Evolutionary conservation across 2,888 invertebrate genomes (phyloP), one percentile per base, ranked within the genome.

Genomic region (Epinotia brunnichana): DNA sequence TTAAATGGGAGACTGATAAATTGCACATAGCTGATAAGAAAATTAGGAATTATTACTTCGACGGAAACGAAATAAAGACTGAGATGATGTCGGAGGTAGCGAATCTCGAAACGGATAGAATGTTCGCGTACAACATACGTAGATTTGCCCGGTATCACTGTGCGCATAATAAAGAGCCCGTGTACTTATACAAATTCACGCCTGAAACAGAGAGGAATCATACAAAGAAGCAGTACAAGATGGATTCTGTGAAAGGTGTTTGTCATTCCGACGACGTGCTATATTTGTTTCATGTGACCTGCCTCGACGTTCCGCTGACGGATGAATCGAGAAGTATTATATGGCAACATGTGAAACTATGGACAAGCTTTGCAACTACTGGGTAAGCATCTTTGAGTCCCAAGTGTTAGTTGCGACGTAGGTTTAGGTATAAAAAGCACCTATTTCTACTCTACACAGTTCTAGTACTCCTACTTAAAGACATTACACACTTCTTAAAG

Each of bases 241-340:
- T 92, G 89, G 83, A 89, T 3, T 71, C 77, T 3, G 68, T 87
- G 2, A 75, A 83, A 63, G 93, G 92, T 1, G 91, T 89, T 2
- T 93, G 93, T 76, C 93, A 93, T 75, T 84, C 90, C 2, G 93
- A 93, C 70, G 93, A 93, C 1, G 78, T 92, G 29, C 83, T 83
- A 3, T 93, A 92, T 75, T 80, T 89, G 2, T 93, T 93, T 63
- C 84, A 92, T 64, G 77, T 92, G 0, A 90, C 89, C 0, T 85
- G 85, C 68, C 76, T 90, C 64, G 84, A 89, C 64, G 80, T 92
- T 75, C 89, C 90, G n/a, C 74, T 90, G 29, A 86, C 90, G 10
- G 84, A 88, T 9, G 83, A 89, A 76, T 86, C 90, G 9, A 85
- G 74, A 77, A 53, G 66, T 1, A 81, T 88, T 51, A 87, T 91